Evolutionary conservation across 2,797 vertebrate genomes (phyloP).

Genomic region (Cephalopachus bancanus): DNA sequence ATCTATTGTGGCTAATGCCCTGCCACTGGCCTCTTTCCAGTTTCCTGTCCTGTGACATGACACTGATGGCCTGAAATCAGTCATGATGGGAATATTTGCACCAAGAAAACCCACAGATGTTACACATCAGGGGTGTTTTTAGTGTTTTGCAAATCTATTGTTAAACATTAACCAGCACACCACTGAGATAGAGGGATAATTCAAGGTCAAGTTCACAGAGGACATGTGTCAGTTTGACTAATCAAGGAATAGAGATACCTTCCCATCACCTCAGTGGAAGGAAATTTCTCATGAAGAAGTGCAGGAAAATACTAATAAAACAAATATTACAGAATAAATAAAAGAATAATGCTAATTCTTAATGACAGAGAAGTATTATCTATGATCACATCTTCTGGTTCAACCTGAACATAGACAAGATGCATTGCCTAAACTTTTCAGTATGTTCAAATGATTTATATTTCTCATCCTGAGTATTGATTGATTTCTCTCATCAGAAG

Average conservation of each 20-base stretch:
- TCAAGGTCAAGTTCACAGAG: neutral
- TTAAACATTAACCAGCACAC: neutral
- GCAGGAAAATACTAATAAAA: neutral
- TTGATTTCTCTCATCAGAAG: neutral
- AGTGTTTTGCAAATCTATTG: neutral
- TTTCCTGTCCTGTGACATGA: no score
- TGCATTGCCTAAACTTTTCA: neutral
- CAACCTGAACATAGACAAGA: neutral
- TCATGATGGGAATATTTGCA: neutral
- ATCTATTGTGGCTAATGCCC: accelerated
- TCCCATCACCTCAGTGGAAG: neutral
- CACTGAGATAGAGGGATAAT: neutral
- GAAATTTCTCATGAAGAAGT: neutral
- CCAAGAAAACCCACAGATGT: neutral
- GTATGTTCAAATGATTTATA: neutral
- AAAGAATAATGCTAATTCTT: neutral
- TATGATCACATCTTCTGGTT: neutral
- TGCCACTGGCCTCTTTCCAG: neutral
- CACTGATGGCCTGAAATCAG: neutral
- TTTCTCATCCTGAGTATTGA: neutral
- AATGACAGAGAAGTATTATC: neutral
- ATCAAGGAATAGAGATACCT: neutral
- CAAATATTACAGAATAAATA: neutral
- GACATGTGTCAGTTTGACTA: neutral
- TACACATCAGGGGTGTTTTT: neutral